Evolutionary conservation across 2,797 vertebrate species (phyloP), one percentile per base, ranked within the genome.

Genomic region (Enteromius anoplus): DNA sequence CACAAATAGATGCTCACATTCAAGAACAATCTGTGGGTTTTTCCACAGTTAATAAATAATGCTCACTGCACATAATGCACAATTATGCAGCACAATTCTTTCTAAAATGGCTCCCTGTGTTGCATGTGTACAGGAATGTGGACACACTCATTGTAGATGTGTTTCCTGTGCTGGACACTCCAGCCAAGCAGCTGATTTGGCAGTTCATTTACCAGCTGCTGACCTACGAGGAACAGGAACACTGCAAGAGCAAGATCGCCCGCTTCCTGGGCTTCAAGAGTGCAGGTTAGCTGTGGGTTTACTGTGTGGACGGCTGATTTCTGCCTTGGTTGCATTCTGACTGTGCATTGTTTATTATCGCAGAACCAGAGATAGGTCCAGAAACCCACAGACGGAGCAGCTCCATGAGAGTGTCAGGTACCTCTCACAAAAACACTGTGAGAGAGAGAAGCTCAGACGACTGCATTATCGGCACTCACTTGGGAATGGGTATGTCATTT

Each of bases 191-290:
- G 92, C 93, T 98, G 87, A 96, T 99, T 83, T 99, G 98, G 98
- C 97, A 98, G 92, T 99, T 99, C 91, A 93, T 99, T 90, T 99
- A 99, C 94, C 98, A 99, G 94, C 93, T 99, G 90, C 92, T 99
- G 93, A 99, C 96, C 0, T 99, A 98, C 0, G 97, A 99, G 86
- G 98, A 99, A 87, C 98, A 99, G 90, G 98, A 98, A 58, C 97
- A 97, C 81, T 96, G 96, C 87, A 96, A 95, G 89, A 93, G 95
- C 92, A 97, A 97, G 90, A 95, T 97, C 17, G 93, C 95, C 8
- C 94, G 96, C 83, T 97, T 97, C 91, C 93, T 97, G 84, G 96
- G 96, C 84, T 96, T 95, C 93, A 95, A 95, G 23, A 92, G 94
- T 86, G 91, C 94, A 86, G 96, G 96, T 96, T 87, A 91, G 93